Conservation (phyloP, 1,140 invertebrate genomes). For the Drosophila sturtevanti region DNA sequence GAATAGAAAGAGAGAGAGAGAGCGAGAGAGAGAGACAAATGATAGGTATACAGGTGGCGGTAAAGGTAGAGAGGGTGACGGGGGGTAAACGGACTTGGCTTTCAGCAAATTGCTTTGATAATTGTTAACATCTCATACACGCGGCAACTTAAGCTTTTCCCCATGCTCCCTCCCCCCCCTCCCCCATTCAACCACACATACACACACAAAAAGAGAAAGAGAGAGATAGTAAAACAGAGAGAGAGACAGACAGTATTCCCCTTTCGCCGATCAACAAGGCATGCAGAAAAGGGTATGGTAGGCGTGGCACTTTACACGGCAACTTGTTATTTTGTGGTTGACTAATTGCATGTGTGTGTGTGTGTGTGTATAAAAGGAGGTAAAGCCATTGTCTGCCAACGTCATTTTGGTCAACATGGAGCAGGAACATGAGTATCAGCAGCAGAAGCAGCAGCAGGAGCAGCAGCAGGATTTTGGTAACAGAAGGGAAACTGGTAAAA, state of each 20-base stretch:
- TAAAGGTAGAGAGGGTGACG: neutral
- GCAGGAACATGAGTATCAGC: constrained; percentile 43
- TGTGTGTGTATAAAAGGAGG: constrained; percentile 11
- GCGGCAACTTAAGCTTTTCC: constrained; percentile 36
- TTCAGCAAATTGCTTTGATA: constrained; percentile 64
- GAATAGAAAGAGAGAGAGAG: neutral
- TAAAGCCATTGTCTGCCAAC: constrained; percentile 37
- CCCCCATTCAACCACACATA: no score
- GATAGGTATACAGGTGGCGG: neutral
- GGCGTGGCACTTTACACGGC: constrained; percentile 72
- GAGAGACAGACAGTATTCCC: neutral
- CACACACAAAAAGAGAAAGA: neutral
- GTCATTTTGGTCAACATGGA: constrained; percentile 44
- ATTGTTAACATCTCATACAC: constrained; percentile 59
- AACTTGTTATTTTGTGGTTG: constrained; percentile 74
- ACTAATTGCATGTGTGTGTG: constrained; percentile 63
- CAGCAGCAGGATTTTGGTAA: neutral
- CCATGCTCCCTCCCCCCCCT: no score
- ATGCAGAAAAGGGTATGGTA: neutral
- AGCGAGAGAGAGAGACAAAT: neutral
- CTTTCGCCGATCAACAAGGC: constrained; percentile 15
- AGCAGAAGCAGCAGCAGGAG: constrained; percentile 30
- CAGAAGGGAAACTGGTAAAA: constrained; percentile 2
- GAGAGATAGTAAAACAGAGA: neutral
- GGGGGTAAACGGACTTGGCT: constrained; percentile 8